Conservation (phyloP, 2,113 vertebrate species). For the Lipotes vexillifer region DNA sequence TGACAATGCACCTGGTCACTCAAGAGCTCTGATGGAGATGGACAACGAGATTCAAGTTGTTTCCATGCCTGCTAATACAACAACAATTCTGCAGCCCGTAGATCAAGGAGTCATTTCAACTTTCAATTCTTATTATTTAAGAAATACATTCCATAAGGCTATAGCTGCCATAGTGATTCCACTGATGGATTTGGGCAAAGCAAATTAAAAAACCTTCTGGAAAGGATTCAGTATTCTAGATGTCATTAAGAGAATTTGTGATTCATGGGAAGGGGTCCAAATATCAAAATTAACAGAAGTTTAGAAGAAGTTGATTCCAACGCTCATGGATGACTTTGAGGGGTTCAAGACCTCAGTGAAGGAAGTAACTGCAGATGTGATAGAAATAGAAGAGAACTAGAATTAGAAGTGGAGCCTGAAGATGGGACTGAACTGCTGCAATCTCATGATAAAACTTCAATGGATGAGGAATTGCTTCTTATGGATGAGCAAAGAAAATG, state of each 20-base stretch:
- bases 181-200: background rate
- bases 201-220: background rate
- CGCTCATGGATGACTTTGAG: background rate
- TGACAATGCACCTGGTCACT: background rate
- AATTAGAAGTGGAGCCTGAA: background rate
- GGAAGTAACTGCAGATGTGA: background rate
- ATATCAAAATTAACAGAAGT: background rate
- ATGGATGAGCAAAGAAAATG: background rate
- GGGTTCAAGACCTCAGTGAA: background rate
- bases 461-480: background rate
- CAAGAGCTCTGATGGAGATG: background rate
- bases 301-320: background rate
- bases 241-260: background rate
- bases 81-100: background rate
- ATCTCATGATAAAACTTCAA: background rate
- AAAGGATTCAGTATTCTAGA: background rate
- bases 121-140: background rate
- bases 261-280: background rate
- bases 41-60: background rate
- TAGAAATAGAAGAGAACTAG: background rate
- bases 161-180: background rate
- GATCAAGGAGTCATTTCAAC: background rate
- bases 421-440: background rate
- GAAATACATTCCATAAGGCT: background rate
- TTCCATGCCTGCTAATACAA: background rate